Base-by-base conservation (phyloP, 92 coral and sea anemone genomes). In the Siderastrea radians region DNA sequence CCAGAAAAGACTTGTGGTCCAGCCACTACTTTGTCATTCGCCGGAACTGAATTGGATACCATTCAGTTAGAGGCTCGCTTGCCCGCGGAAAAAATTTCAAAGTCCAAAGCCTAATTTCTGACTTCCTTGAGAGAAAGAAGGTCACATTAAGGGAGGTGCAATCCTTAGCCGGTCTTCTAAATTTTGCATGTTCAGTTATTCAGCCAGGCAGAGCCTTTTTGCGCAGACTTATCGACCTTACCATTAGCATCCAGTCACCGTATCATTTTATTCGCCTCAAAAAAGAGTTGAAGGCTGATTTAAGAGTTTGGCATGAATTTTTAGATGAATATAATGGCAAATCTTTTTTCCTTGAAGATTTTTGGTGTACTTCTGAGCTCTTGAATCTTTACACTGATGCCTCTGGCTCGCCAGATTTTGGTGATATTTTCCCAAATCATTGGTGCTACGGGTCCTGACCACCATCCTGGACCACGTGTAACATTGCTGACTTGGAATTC, bases 21-120 rank as follows among this genome's bases (percentile, higher is more conserved):
- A 1, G 54, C 92, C 7, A 82, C 90, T 13, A 78, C 88, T 3
- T 4, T 84, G 50, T 83, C 92, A 46, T 93, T 93, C 78, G 94
- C 90, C 0, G 94, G 92, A 11, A 93, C 83, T 5, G 91, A 90
- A 77, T 72, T 94, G 8, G 96, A 94, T 66, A 45, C 94, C 10
- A 50, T 91, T 59, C 45, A 17, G 58, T 51, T 59, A 64, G 93
- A 94, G 49, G 96, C 91, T 44, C 78, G 91, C 44, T 55, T 94
- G 53, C 95, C 97, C 10, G 51, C 55, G 7, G 94, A 87, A n/a
- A 93, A 93, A 77, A 49, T 75, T 14, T 49, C 65, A 4, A 93
- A 87, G 75, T 93, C 84, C 62, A 72, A 49, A 3, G 45, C 8
- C 52, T 68, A 6, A 77, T 93, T 1, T 26, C 83, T 7, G 79